A percentile compares a stretch with the other conserved stretches of the same genome.
Evolutionary conservation across 2,113 vertebrate genomes (phyloP).

Genomic region (Ceuthmochares aereus): DNA sequence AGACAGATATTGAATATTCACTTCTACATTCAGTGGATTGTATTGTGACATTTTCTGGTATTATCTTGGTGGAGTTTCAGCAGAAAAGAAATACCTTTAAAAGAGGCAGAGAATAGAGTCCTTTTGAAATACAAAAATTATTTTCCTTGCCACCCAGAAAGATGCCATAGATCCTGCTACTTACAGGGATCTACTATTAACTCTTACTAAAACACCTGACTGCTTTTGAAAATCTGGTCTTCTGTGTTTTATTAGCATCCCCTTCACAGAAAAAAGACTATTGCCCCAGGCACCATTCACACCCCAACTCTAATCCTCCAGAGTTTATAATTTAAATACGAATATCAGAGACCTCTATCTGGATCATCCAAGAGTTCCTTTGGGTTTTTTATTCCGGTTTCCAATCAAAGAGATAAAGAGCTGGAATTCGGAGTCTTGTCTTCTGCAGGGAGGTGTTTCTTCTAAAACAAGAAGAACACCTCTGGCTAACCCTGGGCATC

Average conservation of each 20-base stretch:
- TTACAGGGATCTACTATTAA: not conserved
- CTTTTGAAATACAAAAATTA: rapidly evolving
- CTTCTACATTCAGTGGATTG: not conserved
- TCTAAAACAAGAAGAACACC: not conserved
- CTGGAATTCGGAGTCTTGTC: not conserved
- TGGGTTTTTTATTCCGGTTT: not conserved
- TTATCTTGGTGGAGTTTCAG: not conserved
- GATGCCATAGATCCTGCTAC: not conserved
- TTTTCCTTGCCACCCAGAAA: not conserved
- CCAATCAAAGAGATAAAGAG: not conserved
- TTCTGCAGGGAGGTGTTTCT: not conserved
- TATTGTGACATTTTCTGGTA: not conserved
- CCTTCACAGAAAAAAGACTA: not conserved
- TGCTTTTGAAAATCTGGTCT: conserved; percentile 3
- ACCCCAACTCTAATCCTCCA: not conserved
- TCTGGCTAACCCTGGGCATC: not conserved
- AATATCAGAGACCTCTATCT: not conserved
- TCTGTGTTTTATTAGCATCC: conserved; percentile 12
- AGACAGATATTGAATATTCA: not conserved
- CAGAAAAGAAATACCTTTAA: not conserved
- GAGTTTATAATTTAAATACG: conserved; percentile 34
- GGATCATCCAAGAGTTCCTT: not conserved
- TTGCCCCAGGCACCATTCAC: not conserved
- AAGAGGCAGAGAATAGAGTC: not conserved
- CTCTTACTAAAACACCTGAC: not conserved